Base-by-base conservation (phyloP, 2,113 vertebrate genomes). In the Casuarius casuarius region DNA sequence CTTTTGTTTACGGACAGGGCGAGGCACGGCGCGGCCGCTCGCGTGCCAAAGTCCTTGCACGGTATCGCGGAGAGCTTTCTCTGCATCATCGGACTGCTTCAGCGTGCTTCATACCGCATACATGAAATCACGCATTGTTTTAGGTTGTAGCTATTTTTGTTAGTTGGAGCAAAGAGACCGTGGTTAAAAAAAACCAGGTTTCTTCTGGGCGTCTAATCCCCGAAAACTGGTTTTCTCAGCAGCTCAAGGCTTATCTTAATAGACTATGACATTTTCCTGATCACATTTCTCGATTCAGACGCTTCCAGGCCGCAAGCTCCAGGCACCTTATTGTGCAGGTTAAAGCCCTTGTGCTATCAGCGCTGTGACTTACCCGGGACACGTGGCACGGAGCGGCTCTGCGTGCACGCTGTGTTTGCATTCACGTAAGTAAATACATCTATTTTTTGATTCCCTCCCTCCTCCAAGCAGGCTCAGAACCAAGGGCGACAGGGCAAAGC, bases 1-100 rank as follows among this genome's bases (percentile, higher is more conserved):
- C 76, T 35, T 5, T 18, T 94, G 79, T 96, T 96, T 94, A n/a
- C 49, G 92, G 59, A 87, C 44, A 87, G 95, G 97, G 97, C 17
- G 97, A 93, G 95, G 97, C 90, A 15, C 56, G 8, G 48, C 77
- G 9, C 66, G 89, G 49, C 76, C 72, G 19, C 4, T 81, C 35
- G 12, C 48, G 28, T 82, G 89, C 90, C 96, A 85, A 89, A 91
- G 94, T 76, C 91, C 94, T 94, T 31, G 38, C 85, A 25, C 28
- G 4, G 73, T 80, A 5, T 29, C 29, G 29, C 2, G 11, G 7
- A 48, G 26, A 26, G 66, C 35, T 89, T 76, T 76, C 89, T 72
- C 81, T 79, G 58, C 92, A 72, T 89, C 67, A 1, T 31, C 89
- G 58, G 77, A 42, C 63, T 85, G 7, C 59, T 80, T 5, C 1